Evolutionary conservation across 2,797 vertebrate genomes (phyloP).

Genomic region (Yasuhikotakia modesta): DNA sequence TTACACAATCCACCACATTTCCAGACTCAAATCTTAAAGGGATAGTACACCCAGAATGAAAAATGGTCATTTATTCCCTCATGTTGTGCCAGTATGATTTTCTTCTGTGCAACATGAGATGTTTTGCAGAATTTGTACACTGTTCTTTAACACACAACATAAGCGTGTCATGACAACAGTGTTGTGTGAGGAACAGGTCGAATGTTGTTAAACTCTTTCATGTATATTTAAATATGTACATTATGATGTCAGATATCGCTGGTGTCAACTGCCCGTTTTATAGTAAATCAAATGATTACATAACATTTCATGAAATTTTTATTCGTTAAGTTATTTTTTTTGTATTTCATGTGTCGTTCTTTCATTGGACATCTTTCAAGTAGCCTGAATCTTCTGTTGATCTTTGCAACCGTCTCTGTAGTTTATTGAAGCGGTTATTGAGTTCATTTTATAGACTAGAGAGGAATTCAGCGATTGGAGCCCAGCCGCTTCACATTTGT

Average conservation of each 20-base stretch:
- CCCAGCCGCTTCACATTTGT: slow-evolving; percentile 43
- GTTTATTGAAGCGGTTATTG: slow-evolving; percentile 7
- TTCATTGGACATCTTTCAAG: not conserved
- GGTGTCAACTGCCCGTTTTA: not conserved
- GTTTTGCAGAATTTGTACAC: not conserved
- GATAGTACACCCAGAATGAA: not conserved
- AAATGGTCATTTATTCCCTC: not conserved
- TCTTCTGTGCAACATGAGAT: slow-evolving; percentile 8
- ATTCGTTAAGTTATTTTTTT: not conserved
- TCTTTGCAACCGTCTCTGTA: not conserved
- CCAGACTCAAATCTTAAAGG: not conserved
- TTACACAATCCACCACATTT: slow-evolving; percentile 16
- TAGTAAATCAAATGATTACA: not conserved
- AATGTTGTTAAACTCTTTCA: not conserved
- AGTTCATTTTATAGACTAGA: slow-evolving; percentile 30
- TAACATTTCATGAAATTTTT: not conserved
- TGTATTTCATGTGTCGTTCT: not conserved
- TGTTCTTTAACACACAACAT: no score
- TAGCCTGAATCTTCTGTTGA: not conserved
- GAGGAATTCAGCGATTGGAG: slow-evolving; percentile 27
- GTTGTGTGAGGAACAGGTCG: no score
- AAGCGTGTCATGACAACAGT: no score
- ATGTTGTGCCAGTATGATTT: not conserved
- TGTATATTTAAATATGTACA: not conserved
- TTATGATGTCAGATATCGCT: no score